Evolutionary conservation across 1,140 invertebrate genomes (phyloP).

Genomic region (Plodia interpunctella): DNA sequence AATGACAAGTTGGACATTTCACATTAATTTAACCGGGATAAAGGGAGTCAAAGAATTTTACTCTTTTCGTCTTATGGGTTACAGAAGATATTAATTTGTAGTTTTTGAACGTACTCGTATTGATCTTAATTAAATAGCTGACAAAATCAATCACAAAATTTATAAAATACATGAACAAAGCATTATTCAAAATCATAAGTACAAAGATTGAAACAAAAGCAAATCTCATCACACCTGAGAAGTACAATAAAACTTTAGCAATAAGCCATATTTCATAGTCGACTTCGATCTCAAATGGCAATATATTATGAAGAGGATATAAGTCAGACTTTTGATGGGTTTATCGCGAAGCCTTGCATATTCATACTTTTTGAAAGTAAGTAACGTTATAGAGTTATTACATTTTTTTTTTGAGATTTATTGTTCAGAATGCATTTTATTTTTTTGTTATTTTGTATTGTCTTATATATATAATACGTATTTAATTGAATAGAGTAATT

Average conservation of each 20-base stretch:
- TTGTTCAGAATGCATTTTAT: too few relatives aligned
- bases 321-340: constrained; percentile 66
- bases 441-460: too few relatives aligned
- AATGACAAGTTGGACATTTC: not conserved
- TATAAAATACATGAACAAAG: not conserved
- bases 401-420: too few relatives aligned
- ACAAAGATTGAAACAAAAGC: constrained; percentile 30
- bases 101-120: too few relatives aligned
- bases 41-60: too few relatives aligned
- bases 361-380: constrained; percentile 51
- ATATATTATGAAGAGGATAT: constrained; percentile 67
- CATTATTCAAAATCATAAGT: not conserved
- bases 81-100: too few relatives aligned
- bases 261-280: constrained; percentile 72
- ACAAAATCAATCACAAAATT: not conserved
- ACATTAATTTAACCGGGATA: not conserved
- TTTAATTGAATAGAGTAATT: too few relatives aligned
- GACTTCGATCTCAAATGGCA: constrained; percentile 69
- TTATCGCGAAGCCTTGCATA: constrained; percentile 49
- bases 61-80: too few relatives aligned
- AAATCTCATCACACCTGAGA: constrained; percentile 58
- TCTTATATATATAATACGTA: too few relatives aligned
- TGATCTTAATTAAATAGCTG: too few relatives aligned
- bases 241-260: constrained; percentile 73
- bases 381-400: not conserved